Percentiles rank a stretch among this genome's conserved stretches.
phyloP scores from a whole-genome alignment of 2,888 invertebrate species.

The Agrilus mali region DNA sequence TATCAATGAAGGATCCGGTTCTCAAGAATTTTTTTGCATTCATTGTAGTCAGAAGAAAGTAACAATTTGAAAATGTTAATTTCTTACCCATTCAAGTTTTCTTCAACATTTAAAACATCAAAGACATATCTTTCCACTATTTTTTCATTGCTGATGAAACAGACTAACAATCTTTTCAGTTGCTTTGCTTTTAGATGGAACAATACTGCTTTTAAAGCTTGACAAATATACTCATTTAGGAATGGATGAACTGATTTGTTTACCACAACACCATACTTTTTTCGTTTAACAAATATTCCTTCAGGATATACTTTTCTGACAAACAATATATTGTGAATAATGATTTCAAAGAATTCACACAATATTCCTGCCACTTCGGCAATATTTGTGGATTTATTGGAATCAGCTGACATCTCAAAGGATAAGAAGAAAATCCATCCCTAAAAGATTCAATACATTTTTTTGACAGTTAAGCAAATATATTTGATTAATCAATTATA shows the following conservation, averaged over 20 bases:
- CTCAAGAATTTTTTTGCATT: no score
- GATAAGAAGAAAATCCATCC: no score
- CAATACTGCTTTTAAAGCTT: constrained; percentile 38
- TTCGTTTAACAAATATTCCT: constrained; percentile 47
- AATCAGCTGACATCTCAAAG: no score
- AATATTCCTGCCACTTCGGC: constrained; percentile 41
- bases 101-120: constrained; percentile 27
- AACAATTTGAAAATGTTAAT: constrained; percentile 12
- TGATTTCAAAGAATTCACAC: constrained; percentile 53
- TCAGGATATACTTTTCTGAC: constrained; percentile 49
- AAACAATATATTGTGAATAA: constrained; percentile 50
- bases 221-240: constrained; percentile 47
- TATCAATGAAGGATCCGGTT: no score
- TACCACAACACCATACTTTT: constrained; percentile 49
- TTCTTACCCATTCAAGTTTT: constrained; percentile 21
- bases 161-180: constrained; percentile 38
- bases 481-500: no score
- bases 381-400: no score
- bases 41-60: no score
- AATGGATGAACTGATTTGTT: constrained; percentile 51
- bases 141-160: constrained; percentile 31
- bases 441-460: no score
- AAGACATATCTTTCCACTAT: constrained; percentile 37
- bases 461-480: no score
- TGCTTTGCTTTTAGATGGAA: constrained; percentile 39